These are phyloP conservation scores for Notoglanidium macrostoma DNA, from an alignment of 2,797 vertebrate species.

Conservation along the genomic window DNA sequence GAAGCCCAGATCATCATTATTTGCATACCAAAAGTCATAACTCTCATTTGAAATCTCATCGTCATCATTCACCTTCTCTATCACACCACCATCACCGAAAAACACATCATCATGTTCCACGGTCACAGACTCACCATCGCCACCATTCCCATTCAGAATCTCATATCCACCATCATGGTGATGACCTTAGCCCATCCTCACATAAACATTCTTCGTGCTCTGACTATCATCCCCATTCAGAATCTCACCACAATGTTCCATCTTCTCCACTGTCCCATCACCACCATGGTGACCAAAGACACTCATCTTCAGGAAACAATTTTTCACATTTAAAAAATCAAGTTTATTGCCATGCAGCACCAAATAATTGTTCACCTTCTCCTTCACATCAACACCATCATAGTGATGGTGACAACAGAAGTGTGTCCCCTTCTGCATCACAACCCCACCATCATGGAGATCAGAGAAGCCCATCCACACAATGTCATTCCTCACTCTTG, in stretches of 20 bases:
- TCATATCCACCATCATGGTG: conserved; percentile 15
- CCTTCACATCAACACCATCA: neutral
- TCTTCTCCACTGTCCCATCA: conserved; percentile 20
- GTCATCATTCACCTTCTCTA: conserved; percentile 26
- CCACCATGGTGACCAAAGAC: conserved; percentile 23
- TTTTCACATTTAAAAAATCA: conserved; percentile 2
- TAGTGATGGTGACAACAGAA: conserved; percentile 21
- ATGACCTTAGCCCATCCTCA: conserved; percentile 28
- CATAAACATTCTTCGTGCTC: conserved; percentile 13
- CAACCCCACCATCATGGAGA: neutral
- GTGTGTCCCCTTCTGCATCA: conserved; percentile 20
- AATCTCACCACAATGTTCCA: conserved; percentile 34
- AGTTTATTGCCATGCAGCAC: neutral
- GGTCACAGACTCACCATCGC: conserved; percentile 23
- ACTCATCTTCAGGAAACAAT: conserved; percentile 19
- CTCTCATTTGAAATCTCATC: conserved; percentile 34
- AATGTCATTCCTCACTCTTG: conserved; percentile 11
- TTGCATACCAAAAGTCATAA: neutral
- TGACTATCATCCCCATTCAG: conserved; percentile 24
- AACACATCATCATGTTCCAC: conserved; percentile 28
- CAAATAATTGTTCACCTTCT: neutral
- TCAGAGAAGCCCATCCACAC: conserved; percentile 34
- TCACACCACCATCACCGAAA: conserved; percentile 33
- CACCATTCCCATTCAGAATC: conserved; percentile 30
- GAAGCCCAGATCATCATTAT: conserved; percentile 42